phyloP scores from a whole-genome alignment of 2,888 invertebrate species.

The Congeria kusceri region DNA sequence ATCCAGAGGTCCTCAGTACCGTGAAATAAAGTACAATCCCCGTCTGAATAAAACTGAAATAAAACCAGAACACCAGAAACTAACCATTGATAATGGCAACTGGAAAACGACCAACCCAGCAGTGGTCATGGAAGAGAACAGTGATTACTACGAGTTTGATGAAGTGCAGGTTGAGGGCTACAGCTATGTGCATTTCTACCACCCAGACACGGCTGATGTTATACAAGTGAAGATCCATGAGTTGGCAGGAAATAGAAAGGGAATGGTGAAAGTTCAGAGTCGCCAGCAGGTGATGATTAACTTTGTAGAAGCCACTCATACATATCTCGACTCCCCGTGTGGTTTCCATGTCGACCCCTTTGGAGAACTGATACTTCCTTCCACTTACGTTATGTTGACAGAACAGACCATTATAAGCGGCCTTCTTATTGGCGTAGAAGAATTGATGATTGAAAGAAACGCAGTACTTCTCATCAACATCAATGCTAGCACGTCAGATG shows the following conservation, averaged over 20 bases:
- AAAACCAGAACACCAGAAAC: constrained; percentile 73
- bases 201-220: constrained; percentile 61
- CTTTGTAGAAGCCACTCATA: constrained; percentile 76
- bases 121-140: constrained; percentile 73
- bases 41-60: constrained; percentile 70
- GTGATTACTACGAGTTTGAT: constrained; percentile 73
- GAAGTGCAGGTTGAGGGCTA: constrained; percentile 75
- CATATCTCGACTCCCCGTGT: constrained; percentile 77
- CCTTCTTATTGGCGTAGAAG: constrained; percentile 70
- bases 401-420: constrained; percentile 73
- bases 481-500: constrained; percentile 63
- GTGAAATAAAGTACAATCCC: constrained; percentile 78
- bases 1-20: constrained; percentile 73
- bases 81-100: constrained; percentile 69
- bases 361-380: constrained; percentile 76
- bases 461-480: constrained; percentile 66
- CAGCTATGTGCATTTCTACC: constrained; percentile 77
- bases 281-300: constrained; percentile 70
- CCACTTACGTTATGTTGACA: constrained; percentile 65
- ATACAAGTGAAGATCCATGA: constrained; percentile 73
- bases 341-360: constrained; percentile 73
- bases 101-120: constrained; percentile 71
- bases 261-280: constrained; percentile 69
- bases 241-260: constrained; percentile 75
- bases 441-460: constrained; percentile 70